phyloP scores from a whole-genome alignment of 2,888 invertebrate species.

The Acleris laterana region DNA sequence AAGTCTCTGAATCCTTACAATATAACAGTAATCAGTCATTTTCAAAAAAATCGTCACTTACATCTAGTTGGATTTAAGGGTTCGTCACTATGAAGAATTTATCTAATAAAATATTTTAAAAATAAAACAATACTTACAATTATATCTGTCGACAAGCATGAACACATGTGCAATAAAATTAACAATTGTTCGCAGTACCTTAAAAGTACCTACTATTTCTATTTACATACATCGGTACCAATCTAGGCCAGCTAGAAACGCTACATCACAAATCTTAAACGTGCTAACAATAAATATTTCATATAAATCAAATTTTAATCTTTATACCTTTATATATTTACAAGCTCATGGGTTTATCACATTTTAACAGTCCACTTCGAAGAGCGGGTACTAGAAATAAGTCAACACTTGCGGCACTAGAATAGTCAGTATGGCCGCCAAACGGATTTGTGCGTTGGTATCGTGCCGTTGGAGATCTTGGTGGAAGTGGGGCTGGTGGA shows the following conservation, averaged over 20 bases:
- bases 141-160: slow-evolving; percentile 64
- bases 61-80: slow-evolving; percentile 24
- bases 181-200: slow-evolving; percentile 54
- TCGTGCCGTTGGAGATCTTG: slow-evolving; percentile 82
- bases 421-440: slow-evolving; percentile 89
- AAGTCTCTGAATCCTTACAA: slow-evolving; percentile 46
- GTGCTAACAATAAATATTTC: slow-evolving; percentile 72
- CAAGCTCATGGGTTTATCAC: slow-evolving; percentile 83
- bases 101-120: slow-evolving; percentile 45
- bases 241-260: slow-evolving; percentile 50
- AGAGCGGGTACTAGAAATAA: slow-evolving; percentile 52
- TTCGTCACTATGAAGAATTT: slow-evolving; percentile 43
- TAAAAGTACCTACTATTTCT: slow-evolving; percentile 24
- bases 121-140: slow-evolving; percentile 47
- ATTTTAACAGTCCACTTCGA: slow-evolving; percentile 64
- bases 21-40: slow-evolving; percentile 72
- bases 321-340: slow-evolving; percentile 70
- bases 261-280: slow-evolving; percentile 47
- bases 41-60: slow-evolving; percentile 49
- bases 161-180: slow-evolving; percentile 75
- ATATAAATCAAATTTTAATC: slow-evolving; percentile 62
- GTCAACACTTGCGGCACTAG: slow-evolving; percentile 50
- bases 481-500: slow-evolving; percentile 82
- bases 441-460: slow-evolving; percentile 86
- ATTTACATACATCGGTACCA: slow-evolving; percentile 53